These are phyloP conservation scores for Tricholauxania praeusta DNA, from an alignment of 2,888 invertebrate species.

Conservation along the genomic window DNA sequence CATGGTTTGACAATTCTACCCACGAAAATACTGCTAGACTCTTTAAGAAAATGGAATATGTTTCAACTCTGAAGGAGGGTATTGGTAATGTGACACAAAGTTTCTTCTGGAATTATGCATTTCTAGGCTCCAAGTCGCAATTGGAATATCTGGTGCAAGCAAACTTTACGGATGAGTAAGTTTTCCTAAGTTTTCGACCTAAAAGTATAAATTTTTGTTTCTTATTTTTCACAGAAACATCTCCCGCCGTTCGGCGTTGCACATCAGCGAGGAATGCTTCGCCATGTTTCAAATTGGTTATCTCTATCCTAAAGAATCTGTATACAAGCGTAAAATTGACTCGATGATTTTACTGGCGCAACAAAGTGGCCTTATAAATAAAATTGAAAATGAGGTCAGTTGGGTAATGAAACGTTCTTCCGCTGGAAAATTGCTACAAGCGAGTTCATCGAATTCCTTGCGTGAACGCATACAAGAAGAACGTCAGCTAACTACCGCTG, in stretches of 20 bases:
- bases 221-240: constrained; percentile 58
- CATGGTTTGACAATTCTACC: constrained; percentile 79
- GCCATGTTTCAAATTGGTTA: constrained; percentile 78
- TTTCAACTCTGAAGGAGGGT: constrained; percentile 76
- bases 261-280: constrained; percentile 81
- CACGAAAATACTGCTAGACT: constrained; percentile 74
- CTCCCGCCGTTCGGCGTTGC: constrained; percentile 75
- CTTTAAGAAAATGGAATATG: constrained; percentile 76
- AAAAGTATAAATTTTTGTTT: constrained; percentile 17
- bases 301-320: constrained; percentile 74
- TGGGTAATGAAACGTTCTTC: constrained; percentile 78
- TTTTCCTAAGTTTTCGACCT: neutral
- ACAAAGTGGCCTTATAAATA: constrained; percentile 77
- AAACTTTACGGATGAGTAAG: constrained; percentile 76
- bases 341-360: constrained; percentile 73
- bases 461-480: constrained; percentile 73
- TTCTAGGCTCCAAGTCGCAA: constrained; percentile 79
- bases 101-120: constrained; percentile 84
- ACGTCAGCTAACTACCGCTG: constrained; percentile 80
- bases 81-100: constrained; percentile 80
- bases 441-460: constrained; percentile 68
- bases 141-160: constrained; percentile 79
- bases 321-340: constrained; percentile 75
- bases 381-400: constrained; percentile 77
- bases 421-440: constrained; percentile 75